Conservation (phyloP, 1,140 invertebrate genomes). For the Eurosta solidaginis region DNA sequence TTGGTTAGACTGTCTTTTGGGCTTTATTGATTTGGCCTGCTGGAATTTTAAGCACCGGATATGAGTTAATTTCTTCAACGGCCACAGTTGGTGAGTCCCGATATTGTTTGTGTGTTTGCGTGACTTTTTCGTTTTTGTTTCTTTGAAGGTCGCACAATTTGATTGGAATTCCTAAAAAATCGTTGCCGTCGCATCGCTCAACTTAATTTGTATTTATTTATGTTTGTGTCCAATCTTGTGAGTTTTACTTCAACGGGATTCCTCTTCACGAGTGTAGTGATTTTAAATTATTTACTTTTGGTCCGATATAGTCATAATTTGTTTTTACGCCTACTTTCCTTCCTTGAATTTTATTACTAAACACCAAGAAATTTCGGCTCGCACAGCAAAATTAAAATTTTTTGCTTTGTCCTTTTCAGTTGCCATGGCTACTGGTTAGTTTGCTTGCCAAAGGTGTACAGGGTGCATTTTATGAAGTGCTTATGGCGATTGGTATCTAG, state of each 20-base stretch:
- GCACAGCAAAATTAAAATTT: neutral
- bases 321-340: too few species aligned
- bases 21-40: conserved; percentile 18
- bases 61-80: conserved; percentile 13
- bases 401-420: neutral
- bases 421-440: neutral
- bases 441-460: neutral
- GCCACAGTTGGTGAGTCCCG: neutral
- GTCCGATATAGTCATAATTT: too few species aligned
- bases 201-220: neutral
- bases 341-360: too few species aligned
- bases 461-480: too few species aligned
- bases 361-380: neutral
- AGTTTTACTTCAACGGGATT: too few species aligned
- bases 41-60: conserved; percentile 23
- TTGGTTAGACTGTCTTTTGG: neutral
- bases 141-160: conserved; percentile 12
- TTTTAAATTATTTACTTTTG: too few species aligned
- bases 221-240: neutral
- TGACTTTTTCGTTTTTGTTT: too few species aligned
- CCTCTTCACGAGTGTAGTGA: too few species aligned
- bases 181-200: neutral
- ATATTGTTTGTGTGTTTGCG: neutral
- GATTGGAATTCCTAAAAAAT: neutral
- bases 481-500: too few species aligned